A percentile compares a stretch with the other conserved stretches of the same genome.
phyloP scores from a whole-genome alignment of 2,888 invertebrate genomes.

The Apodemia duryi region DNA sequence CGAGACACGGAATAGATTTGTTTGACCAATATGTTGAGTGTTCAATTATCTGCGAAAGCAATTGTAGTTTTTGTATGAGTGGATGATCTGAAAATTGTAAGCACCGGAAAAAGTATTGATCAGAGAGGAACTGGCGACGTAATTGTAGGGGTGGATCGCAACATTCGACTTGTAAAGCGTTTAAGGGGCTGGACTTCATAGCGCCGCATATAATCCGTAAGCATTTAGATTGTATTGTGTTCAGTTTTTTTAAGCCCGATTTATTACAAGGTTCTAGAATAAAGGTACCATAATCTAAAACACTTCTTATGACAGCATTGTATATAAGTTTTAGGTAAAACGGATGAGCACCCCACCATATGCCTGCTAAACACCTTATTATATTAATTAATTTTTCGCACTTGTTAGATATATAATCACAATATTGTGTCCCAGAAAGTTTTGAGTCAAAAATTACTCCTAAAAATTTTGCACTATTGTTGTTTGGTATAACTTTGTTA shows the following conservation, averaged over 20 bases:
- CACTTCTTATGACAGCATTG: too few relatives aligned
- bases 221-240: not conserved
- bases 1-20: too few relatives aligned
- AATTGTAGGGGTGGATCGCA: not conserved
- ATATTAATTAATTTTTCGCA: too few relatives aligned
- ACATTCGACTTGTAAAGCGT: slow-evolving; percentile 1
- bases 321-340: too few relatives aligned
- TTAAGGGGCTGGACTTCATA: not conserved
- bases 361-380: too few relatives aligned
- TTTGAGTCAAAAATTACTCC: too few relatives aligned
- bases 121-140: not conserved
- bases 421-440: too few relatives aligned
- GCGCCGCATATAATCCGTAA: not conserved
- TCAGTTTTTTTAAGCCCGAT: not conserved
- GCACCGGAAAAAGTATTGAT: not conserved
- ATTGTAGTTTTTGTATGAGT: too few relatives aligned
- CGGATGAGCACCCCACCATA: too few relatives aligned
- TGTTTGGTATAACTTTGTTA: not conserved
- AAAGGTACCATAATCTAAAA: slow-evolving; percentile 39
- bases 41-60: too few relatives aligned
- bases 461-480: not conserved
- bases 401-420: too few relatives aligned
- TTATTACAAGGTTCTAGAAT: not conserved
- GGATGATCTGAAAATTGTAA: not conserved
- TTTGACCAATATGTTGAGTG: too few relatives aligned